These are phyloP conservation scores for Physeter macrocephalus DNA, from an alignment of 2,113 vertebrate genomes.

Conservation along the genomic window DNA sequence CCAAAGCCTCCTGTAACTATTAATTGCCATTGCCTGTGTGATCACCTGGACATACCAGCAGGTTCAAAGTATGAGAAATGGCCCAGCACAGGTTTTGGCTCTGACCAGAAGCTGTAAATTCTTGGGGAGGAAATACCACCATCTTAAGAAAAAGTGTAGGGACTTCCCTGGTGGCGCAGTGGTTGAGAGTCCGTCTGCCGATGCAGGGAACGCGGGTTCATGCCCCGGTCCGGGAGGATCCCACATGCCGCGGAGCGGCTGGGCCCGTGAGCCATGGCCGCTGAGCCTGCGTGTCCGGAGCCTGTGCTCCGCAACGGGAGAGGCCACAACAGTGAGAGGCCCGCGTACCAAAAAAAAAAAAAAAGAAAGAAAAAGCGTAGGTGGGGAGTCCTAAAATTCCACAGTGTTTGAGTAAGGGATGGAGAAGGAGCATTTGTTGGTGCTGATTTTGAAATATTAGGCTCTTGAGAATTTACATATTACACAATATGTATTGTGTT, in stretches of 20 bases:
- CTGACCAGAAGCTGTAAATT: neutral
- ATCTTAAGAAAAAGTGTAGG: neutral
- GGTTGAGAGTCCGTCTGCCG: too few species aligned
- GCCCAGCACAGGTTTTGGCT: neutral
- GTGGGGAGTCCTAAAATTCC: neutral
- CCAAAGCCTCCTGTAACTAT: neutral
- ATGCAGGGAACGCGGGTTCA: too few species aligned
- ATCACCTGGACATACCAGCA: neutral
- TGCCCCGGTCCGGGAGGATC: too few species aligned
- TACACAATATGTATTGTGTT: neutral
- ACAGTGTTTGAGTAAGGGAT: neutral
- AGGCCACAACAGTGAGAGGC: too few species aligned
- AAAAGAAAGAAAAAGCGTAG: neutral
- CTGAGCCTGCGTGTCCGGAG: too few species aligned
- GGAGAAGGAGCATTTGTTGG: neutral
- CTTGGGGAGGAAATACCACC: neutral
- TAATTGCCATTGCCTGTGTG: neutral
- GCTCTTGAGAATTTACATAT: neutral
- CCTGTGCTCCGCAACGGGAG: too few species aligned
- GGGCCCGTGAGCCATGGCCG: too few species aligned
- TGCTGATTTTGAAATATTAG: constrained; percentile 4
- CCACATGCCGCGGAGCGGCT: too few species aligned
- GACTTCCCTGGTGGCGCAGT: too few species aligned
- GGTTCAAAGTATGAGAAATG: neutral
- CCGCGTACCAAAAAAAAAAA: too few species aligned